phyloP scores from a whole-genome alignment of 92 coral and sea anemone species.

The Siderastrea radians region DNA sequence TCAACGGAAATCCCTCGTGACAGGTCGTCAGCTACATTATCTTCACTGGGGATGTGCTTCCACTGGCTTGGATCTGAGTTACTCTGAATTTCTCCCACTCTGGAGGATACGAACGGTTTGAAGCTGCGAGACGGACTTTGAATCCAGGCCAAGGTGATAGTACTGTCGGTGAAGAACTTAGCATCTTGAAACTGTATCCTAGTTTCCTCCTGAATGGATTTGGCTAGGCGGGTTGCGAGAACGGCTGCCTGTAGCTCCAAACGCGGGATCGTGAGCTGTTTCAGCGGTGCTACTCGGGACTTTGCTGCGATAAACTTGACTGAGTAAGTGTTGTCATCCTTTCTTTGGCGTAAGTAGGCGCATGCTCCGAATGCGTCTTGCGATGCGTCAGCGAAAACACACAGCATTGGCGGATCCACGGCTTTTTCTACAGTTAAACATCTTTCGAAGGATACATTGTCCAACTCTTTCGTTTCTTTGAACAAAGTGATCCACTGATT shows the following conservation, averaged over 20 bases:
- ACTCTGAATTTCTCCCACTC: constrained; percentile 44
- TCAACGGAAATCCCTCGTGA: background rate
- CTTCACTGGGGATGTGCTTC: constrained; percentile 54
- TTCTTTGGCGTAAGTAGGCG: too few relatives aligned
- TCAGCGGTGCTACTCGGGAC: too few relatives aligned
- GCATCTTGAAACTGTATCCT: constrained; percentile 16
- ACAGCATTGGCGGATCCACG: too few relatives aligned
- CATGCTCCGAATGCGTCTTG: too few relatives aligned
- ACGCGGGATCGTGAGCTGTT: too few relatives aligned
- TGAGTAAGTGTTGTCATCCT: too few relatives aligned
- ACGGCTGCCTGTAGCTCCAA: background rate
- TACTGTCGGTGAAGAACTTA: constrained; percentile 37
- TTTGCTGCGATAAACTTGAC: too few relatives aligned
- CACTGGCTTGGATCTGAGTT: constrained; percentile 12
- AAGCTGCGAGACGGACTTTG: constrained; percentile 31
- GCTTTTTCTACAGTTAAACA: too few relatives aligned
- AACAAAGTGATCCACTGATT: constrained; percentile 41
- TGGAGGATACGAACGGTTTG: constrained; percentile 59
- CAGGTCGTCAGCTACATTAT: constrained; percentile 56
- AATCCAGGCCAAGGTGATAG: constrained; percentile 58
- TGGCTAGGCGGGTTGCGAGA: constrained; percentile 30
- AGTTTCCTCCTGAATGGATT: constrained; percentile 22
- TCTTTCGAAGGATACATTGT: background rate
- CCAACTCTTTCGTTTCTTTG: constrained; percentile 55
- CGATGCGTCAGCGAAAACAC: too few relatives aligned